Conservation (phyloP, 1,140 invertebrate species). For the Oryctes rhinoceros region DNA sequence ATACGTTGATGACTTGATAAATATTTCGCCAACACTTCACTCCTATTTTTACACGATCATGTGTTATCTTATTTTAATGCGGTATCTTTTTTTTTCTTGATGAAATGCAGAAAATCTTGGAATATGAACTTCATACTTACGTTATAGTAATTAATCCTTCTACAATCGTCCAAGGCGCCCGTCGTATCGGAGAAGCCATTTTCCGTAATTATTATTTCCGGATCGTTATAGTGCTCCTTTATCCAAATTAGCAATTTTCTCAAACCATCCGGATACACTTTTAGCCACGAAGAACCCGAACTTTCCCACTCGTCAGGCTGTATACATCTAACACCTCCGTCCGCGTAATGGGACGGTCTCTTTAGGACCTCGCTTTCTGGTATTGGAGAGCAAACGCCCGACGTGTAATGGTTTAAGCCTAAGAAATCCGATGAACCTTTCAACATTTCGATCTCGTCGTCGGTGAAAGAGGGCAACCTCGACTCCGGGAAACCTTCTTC, state of each 20-base stretch:
- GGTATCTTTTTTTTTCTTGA: too few species aligned
- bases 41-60: too few species aligned
- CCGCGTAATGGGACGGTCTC: background rate
- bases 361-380: background rate
- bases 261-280: slow-evolving; percentile 53
- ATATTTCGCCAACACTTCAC: too few species aligned
- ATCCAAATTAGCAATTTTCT: slow-evolving; percentile 55
- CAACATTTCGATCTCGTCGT: slow-evolving; percentile 66
- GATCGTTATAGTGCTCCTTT: slow-evolving; percentile 48
- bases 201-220: slow-evolving; percentile 52
- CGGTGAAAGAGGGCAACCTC: slow-evolving; percentile 69
- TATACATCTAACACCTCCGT: background rate
- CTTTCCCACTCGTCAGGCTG: slow-evolving; percentile 41
- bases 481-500: slow-evolving; percentile 69
- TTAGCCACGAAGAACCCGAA: slow-evolving; percentile 39
- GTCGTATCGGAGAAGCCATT: slow-evolving; percentile 49
- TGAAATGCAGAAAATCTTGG: too few species aligned
- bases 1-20: too few species aligned
- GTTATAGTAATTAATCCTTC: slow-evolving; percentile 62
- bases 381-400: slow-evolving; percentile 43
- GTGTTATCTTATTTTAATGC: too few species aligned
- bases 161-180: slow-evolving; percentile 63
- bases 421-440: slow-evolving; percentile 70
- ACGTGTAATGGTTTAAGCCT: slow-evolving; percentile 69
- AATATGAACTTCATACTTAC: slow-evolving; percentile 43